Conservation (phyloP, 2,888 invertebrate genomes). For the Ectemnius cavifrons region DNA sequence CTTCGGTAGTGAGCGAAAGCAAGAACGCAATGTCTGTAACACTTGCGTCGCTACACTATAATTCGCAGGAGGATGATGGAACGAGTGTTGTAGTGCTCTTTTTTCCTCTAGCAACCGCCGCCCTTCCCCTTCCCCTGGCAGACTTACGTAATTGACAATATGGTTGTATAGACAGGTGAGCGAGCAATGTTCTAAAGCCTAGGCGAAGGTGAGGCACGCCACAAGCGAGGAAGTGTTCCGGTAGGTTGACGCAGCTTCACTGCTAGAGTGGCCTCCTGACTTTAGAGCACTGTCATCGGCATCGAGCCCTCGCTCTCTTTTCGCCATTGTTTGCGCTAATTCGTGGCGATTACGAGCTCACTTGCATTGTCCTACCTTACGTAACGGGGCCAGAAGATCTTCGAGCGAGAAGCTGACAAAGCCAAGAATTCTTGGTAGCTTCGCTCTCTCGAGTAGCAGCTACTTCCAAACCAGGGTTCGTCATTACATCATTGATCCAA, state of each 20-base stretch:
- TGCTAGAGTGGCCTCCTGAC: conserved; percentile 10
- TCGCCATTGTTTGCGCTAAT: conserved; percentile 30
- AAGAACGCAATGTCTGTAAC: too few species aligned
- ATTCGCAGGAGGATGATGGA: too few species aligned
- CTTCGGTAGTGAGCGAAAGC: too few species aligned
- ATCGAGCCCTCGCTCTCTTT: conserved; percentile 21
- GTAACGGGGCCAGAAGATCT: conserved; percentile 13
- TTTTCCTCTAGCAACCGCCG: too few species aligned
- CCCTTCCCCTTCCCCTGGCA: too few species aligned
- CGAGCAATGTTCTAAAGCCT: neutral
- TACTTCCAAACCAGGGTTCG: too few species aligned
- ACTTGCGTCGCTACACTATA: too few species aligned
- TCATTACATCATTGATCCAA: too few species aligned
- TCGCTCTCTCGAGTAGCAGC: too few species aligned
- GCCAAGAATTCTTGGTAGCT: too few species aligned
- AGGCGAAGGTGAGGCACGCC: neutral
- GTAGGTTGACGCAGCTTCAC: neutral
- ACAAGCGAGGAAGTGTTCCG: conserved; percentile 21
- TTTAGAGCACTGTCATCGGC: neutral
- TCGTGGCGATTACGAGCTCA: conserved; percentile 11
- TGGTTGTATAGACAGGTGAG: too few species aligned
- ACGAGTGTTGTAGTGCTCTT: too few species aligned
- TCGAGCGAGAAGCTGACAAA: neutral
- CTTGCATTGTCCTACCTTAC: conserved; percentile 22
- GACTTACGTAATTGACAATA: conserved; percentile 18